A percentile compares a stretch with the other conserved stretches of the same genome.
These are phyloP conservation scores for Callipepla squamata DNA, from an alignment of 2,113 vertebrate species.

Conservation along the genomic window DNA sequence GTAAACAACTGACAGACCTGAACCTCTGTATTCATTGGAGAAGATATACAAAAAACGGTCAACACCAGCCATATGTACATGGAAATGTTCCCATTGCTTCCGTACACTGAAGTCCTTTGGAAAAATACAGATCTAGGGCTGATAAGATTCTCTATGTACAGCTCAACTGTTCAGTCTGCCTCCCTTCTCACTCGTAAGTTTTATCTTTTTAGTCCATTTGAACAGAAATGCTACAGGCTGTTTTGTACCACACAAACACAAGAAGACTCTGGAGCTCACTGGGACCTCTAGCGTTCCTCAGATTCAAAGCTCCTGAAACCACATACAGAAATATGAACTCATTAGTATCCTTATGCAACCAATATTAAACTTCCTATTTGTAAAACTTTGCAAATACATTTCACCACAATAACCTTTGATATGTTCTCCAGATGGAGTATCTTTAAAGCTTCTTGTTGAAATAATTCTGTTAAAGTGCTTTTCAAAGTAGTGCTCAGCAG, in stretches of 20 bases:
- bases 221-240: neutral
- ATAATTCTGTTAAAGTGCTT: conserved; percentile 52
- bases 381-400: conserved; percentile 10
- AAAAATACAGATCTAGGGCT: neutral
- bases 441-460: conserved; percentile 61
- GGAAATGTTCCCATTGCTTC: neutral
- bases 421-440: conserved; percentile 52
- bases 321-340: neutral
- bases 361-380: neutral
- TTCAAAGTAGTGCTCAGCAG: conserved; percentile 49
- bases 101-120: neutral
- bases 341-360: neutral
- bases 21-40: neutral
- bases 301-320: conserved; percentile 42
- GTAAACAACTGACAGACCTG: neutral
- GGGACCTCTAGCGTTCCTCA: neutral
- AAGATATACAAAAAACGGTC: neutral
- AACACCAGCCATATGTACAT: neutral
- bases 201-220: neutral
- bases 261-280: neutral
- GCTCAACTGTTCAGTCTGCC: neutral
- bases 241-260: neutral
- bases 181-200: neutral
- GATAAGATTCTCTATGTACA: neutral
- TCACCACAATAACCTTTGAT: conserved; percentile 44